Base-by-base conservation (phyloP, 1,140 invertebrate genomes). In the Ruditapes philippinarum region DNA sequence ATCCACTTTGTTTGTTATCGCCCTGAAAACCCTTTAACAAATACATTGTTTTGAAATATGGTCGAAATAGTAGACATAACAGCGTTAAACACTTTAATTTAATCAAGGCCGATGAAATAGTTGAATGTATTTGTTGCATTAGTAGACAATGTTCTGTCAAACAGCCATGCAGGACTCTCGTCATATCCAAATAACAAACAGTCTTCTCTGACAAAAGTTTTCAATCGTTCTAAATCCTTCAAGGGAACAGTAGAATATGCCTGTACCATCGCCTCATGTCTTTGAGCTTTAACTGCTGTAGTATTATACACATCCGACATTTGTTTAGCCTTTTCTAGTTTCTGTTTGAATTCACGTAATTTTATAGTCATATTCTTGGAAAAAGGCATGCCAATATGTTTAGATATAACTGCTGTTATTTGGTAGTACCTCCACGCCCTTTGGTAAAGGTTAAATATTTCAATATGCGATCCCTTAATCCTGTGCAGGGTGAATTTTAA, bases 61-160 rank as follows among this genome's bases (percentile, higher is more conserved):
- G n/a, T n/a, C n/a, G n/a, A n/a, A n/a, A n/a, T n/a, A n/a, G n/a
- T n/a, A n/a, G n/a, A n/a, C n/a, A n/a, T n/a, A n/a, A n/a, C n/a
- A n/a, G n/a, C n/a, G n/a, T n/a, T n/a, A n/a, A n/a, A n/a, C n/a
- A n/a, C n/a, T n/a, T n/a, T n/a, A n/a, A n/a, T n/a, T n/a, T n/a
- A n/a, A n/a, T n/a, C n/a, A n/a, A n/a, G n/a, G n/a, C 65, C 65
- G n/a, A 19, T 70, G 17, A 70, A 70, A 22, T 70, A 70, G 19
- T 70, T 40, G 40, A 70, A 70, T 28, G 5, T 28, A 28, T 19
- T 7, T 28, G 22, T 1, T 1, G 38, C 36, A 38, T 70, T 19
- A 0, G 3, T 38, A 31, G n/a, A 22, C 1, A 11, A 1, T 25
- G 9, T 40, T 19, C 33, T 17, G 5, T 7, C 22, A n/a, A 70